phyloP scores from a whole-genome alignment of 2,888 invertebrate genomes.

The Pandemis heparana region DNA sequence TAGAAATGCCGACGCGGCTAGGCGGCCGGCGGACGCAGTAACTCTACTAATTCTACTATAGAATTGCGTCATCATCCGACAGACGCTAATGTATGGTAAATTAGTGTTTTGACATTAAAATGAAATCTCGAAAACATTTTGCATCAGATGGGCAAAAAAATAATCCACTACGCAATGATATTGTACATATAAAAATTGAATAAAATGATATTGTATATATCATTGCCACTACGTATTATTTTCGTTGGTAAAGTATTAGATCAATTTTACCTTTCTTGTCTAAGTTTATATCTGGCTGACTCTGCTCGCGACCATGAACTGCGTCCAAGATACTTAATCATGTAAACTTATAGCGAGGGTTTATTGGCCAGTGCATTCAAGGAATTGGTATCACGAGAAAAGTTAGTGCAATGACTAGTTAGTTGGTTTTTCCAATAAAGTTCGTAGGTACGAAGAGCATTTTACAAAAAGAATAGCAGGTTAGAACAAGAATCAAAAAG shows the following conservation, averaged over 20 bases:
- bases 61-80: conserved; percentile 56
- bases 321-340: background rate
- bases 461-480: too few relatives aligned
- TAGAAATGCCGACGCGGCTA: conserved; percentile 26
- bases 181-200: too few relatives aligned
- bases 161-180: background rate
- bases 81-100: conserved; percentile 32
- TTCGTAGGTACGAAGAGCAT: too few relatives aligned
- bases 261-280: background rate
- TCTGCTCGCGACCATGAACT: conserved; percentile 19
- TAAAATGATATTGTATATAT: too few relatives aligned
- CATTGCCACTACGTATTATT: background rate
- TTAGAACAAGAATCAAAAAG: too few relatives aligned
- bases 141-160: conserved; percentile 50
- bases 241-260: conserved; percentile 5
- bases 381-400: conserved; percentile 5
- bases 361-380: conserved; percentile 10
- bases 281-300: background rate
- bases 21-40: conserved; percentile 40
- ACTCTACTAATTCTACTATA: conserved; percentile 48
- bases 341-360: conserved; percentile 8
- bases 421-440: conserved; percentile 17
- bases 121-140: conserved; percentile 58
- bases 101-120: conserved; percentile 26
- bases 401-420: background rate